Evolutionary conservation across 2,113 vertebrate genomes (phyloP).

Genomic region (Brevimyrus niger): DNA sequence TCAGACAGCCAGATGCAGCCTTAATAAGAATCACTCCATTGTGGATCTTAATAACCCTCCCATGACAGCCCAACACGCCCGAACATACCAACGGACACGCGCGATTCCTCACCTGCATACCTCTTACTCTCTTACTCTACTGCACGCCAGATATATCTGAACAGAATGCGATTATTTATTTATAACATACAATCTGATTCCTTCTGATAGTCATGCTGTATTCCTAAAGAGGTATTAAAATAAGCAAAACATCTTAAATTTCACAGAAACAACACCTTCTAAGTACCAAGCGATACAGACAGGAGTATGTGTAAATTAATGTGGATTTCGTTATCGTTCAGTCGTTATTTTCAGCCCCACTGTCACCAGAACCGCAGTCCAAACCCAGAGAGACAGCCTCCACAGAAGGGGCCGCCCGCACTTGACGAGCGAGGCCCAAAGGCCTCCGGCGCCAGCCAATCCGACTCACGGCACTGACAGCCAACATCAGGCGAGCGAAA

Average conservation of each 20-base stretch:
- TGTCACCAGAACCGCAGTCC: constrained; percentile 67
- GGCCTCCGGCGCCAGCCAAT: not conserved
- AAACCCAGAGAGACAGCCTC: constrained; percentile 58
- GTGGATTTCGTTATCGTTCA: not conserved
- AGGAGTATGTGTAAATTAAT: not conserved
- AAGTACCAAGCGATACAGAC: not conserved
- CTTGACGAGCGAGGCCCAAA: not conserved
- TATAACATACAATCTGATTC: not conserved
- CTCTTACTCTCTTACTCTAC: not conserved
- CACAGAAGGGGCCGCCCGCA: constrained; percentile 33
- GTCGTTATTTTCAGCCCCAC: constrained; percentile 1
- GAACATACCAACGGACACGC: not conserved
- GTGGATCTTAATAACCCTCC: not conserved
- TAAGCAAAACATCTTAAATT: not conserved
- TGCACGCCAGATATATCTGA: not conserved
- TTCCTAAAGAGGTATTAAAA: not conserved
- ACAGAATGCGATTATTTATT: not conserved
- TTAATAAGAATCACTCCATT: not conserved
- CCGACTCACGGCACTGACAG: not conserved
- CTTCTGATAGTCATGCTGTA: not conserved
- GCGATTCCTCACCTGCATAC: not conserved
- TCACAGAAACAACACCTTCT: not conserved
- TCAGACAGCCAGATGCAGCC: not conserved
- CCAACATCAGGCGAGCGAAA: constrained; percentile 8
- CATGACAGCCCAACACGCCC: not conserved